A percentile compares a stretch with the other conserved stretches of the same genome.
phyloP scores from a whole-genome alignment of 2,888 invertebrate species.

The Esperia sulphurella region DNA sequence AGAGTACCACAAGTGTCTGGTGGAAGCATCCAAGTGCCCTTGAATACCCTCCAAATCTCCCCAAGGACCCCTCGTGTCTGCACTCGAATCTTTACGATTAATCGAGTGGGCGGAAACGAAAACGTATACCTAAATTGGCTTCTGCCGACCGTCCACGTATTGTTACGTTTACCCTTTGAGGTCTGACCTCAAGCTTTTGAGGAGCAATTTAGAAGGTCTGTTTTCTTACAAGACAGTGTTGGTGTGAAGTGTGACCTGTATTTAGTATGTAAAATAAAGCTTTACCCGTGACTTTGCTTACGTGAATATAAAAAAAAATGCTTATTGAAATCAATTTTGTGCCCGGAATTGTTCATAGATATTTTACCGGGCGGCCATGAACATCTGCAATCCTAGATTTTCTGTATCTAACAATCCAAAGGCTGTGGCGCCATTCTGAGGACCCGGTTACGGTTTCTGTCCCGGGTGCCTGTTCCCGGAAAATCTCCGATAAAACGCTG shows the following conservation, averaged over 20 bases:
- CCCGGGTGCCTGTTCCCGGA: no score
- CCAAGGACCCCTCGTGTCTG: conserved; percentile 2
- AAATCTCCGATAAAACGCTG: no score
- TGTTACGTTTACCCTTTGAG: conserved; percentile 7
- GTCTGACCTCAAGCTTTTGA: neutral
- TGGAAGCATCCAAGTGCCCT: conserved; percentile 1
- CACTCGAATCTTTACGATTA: conserved; percentile 17
- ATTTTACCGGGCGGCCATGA: no score
- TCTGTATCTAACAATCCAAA: no score
- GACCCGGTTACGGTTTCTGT: no score
- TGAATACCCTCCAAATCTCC: neutral
- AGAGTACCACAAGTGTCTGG: neutral
- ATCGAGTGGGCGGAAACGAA: conserved; percentile 20
- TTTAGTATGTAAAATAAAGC: no score
- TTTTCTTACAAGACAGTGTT: neutral
- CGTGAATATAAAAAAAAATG: no score
- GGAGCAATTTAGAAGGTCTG: conserved; percentile 1
- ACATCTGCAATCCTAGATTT: no score
- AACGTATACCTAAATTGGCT: conserved; percentile 13
- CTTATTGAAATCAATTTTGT: no score
- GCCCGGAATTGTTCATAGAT: no score
- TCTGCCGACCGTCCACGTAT: conserved; percentile 5
- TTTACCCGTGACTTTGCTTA: no score
- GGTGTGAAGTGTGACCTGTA: neutral
- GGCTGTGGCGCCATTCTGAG: no score